Evolutionary conservation across 2,797 vertebrate genomes (phyloP).

Genomic region (Nannoperca australis): DNA sequence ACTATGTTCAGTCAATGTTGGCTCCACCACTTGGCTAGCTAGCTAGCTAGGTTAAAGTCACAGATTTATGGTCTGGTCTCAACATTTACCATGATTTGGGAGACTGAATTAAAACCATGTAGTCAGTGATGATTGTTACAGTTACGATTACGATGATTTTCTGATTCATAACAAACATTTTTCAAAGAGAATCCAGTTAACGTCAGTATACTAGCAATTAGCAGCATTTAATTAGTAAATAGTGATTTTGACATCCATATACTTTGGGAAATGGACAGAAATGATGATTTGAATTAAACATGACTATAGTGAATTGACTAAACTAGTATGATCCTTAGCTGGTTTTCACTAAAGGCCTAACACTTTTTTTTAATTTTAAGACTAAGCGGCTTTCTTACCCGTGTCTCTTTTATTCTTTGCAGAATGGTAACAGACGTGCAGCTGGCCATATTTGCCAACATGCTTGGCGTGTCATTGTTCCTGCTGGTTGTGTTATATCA

Average conservation of each 20-base stretch:
- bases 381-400: no score
- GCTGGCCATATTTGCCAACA: conserved; percentile 98
- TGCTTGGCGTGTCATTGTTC: conserved; percentile 97
- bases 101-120: neutral
- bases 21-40: conserved; percentile 13
- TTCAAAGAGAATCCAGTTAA: neutral
- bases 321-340: neutral
- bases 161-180: neutral
- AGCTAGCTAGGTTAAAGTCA: conserved; percentile 7
- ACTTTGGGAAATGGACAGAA: neutral
- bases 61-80: neutral
- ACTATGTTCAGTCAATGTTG: fast-evolving
- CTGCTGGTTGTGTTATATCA: conserved; percentile 96
- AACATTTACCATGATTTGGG: neutral
- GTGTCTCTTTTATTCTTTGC: conserved; percentile 24
- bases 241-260: no score
- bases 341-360: neutral
- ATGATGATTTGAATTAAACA: neutral
- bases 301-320: neutral
- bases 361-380: neutral
- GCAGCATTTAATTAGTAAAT: no score
- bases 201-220: no score
- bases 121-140: no score
- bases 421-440: conserved; percentile 99
- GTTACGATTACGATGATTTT: neutral